Base-by-base conservation (phyloP, 2,888 invertebrate species). In the Dicyrtomina minuta region DNA sequence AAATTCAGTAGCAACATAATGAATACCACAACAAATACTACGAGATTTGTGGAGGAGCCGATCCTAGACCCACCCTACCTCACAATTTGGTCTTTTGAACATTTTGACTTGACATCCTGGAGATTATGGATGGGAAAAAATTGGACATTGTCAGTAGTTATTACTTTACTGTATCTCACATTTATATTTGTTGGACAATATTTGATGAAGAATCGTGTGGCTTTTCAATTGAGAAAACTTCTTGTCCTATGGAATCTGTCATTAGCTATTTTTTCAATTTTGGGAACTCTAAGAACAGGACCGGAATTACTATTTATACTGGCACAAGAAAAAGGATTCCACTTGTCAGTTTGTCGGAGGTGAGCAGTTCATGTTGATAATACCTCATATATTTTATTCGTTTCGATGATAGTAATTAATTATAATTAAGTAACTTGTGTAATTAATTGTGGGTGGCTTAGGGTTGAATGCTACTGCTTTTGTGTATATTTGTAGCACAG, bases 101-200 rank as follows among this genome's bases (percentile, higher is more conserved):
- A 76, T 46, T 76, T 77, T 61, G 75, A 77, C 61, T 70, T 77
- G 55, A 73, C 74, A 17, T 58, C 72, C 68, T 76, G 76, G 79
- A 88, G 92, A 81, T 88, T 89, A 84, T 97, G 96, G 95, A 97
- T 98, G 95, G 88, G 90, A 77, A 89, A 91, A 79, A 93, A 98
- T 83, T 98, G 98, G 98, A 92, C 92, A 70, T 88, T 91, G 81
- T 92, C 92, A 67, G 93, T 96, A 83, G 93, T 94, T 81, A 90
- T 90, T 81, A 62, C 91, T 75, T 92, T 91, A 75, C 85, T 92
- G 77, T 99, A 99, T 82, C 92, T 98, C 89, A 86, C 93, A 73
- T 86, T 94, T 73, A 93, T 99, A 80, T 97, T 96, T 83, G 91
- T 91, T 74, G 95, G 95, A 59, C 94, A 95, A 82, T 88, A 91